phyloP scores from a whole-genome alignment of 2,113 vertebrate genomes.

The Talpa occidentalis region DNA sequence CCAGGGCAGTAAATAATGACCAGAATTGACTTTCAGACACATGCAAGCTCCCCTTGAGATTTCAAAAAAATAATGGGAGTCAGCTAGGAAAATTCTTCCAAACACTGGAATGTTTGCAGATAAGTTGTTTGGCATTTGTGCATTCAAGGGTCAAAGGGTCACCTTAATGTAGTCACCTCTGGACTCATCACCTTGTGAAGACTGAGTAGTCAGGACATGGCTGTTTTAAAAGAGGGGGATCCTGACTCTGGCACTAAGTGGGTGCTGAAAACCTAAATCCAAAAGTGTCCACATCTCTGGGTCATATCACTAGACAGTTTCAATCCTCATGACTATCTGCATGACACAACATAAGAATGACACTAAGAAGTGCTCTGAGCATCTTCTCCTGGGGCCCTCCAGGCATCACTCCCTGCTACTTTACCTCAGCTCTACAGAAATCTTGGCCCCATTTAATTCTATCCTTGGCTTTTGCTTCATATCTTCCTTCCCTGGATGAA shows the following conservation, averaged over 20 bases:
- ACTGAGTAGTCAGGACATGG: neutral
- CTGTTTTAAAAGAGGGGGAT: neutral
- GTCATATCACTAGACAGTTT: neutral
- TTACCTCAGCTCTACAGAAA: neutral
- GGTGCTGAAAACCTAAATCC: neutral
- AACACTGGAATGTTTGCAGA: neutral
- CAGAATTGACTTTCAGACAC: neutral
- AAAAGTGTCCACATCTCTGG: neutral
- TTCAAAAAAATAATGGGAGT: neutral
- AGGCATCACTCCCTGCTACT: fast-evolving
- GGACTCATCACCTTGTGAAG: neutral
- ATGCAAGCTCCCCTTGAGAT: neutral
- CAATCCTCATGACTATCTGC: neutral
- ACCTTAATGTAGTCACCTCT: neutral
- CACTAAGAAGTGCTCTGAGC: neutral
- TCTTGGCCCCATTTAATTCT: neutral
- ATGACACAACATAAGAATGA: neutral
- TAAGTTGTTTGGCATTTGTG: neutral
- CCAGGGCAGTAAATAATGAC: neutral
- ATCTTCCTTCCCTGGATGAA: neutral
- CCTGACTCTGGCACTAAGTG: neutral
- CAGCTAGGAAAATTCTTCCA: neutral
- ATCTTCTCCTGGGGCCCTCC: neutral
- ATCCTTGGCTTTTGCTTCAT: neutral
- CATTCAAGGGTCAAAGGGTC: neutral